A percentile compares a stretch with the other conserved stretches of the same genome.
Evolutionary conservation across 2,113 vertebrate genomes (phyloP).

Genomic region (Neogobius melanostomus): DNA sequence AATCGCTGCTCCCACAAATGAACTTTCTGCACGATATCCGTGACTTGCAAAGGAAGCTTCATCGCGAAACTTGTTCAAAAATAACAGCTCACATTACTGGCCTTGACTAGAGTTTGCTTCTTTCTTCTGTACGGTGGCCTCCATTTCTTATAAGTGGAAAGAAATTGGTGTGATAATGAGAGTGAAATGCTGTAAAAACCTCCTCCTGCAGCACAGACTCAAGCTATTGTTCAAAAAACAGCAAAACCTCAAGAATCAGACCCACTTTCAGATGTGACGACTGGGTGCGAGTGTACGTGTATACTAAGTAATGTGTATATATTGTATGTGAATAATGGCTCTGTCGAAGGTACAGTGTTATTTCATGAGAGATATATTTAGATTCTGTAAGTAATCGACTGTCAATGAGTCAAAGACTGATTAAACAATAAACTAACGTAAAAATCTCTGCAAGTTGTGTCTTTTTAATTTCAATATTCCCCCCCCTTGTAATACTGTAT

Average conservation of each 20-base stretch:
- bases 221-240: conserved; percentile 37
- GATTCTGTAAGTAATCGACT: conserved; percentile 69
- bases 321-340: conserved; percentile 67
- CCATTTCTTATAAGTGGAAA: conserved; percentile 8
- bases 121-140: conserved; percentile 17
- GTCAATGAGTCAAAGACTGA: conserved; percentile 65
- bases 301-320: conserved; percentile 71
- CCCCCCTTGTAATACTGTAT: too few relatives aligned
- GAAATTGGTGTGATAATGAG: conserved; percentile 15
- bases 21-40: conserved; percentile 11
- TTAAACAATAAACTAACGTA: conserved; percentile 74
- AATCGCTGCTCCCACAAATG: conserved; percentile 18
- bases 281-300: conserved; percentile 65
- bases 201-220: conserved; percentile 66
- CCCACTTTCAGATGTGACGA: conserved; percentile 65
- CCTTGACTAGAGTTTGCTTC: conserved; percentile 32
- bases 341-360: conserved; percentile 74
- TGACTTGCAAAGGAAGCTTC: conserved; percentile 6
- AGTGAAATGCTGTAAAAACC: conserved; percentile 10
- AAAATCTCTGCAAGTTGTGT: conserved; percentile 6
- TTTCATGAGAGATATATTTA: conserved; percentile 77
- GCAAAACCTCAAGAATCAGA: conserved; percentile 55
- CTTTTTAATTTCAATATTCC: neutral
- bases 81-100: conserved; percentile 18
- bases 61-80: conserved; percentile 8